Evolutionary conservation across 2,797 vertebrate genomes (phyloP).

Genomic region (Acipenser oxyrinchus): DNA sequence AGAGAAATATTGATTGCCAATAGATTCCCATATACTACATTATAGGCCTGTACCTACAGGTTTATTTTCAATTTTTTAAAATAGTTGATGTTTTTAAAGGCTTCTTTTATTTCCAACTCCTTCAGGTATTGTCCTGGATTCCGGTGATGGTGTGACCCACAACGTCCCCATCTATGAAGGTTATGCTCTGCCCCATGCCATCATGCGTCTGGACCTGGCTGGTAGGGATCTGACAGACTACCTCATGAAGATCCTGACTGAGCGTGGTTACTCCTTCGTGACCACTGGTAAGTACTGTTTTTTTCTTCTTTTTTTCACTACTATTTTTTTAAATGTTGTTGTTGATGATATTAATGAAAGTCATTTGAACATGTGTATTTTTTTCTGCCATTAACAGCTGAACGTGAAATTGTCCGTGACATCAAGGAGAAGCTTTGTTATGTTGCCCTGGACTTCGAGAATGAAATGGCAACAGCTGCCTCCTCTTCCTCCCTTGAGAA

Average conservation of each 20-base stretch:
- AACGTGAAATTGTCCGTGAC: constrained; percentile 67
- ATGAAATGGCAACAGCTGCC: constrained; percentile 69
- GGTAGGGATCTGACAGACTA: constrained; percentile 60
- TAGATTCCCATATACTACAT: too few relatives aligned
- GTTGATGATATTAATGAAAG: not conserved
- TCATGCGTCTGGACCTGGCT: constrained; percentile 56
- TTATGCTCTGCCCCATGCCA: constrained; percentile 57
- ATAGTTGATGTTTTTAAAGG: not conserved
- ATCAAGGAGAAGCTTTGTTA: constrained; percentile 72
- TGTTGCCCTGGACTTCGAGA: constrained; percentile 69
- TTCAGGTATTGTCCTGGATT: constrained; percentile 57
- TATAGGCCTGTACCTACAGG: too few relatives aligned
- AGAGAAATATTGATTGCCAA: too few relatives aligned
- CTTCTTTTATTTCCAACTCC: not conserved
- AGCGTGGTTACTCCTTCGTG: constrained; percentile 58
- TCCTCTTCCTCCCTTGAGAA: constrained; percentile 72
- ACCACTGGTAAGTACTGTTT: constrained; percentile 41
- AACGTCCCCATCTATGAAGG: constrained; percentile 59
- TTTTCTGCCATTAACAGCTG: constrained; percentile 42
- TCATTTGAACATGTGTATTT: not conserved
- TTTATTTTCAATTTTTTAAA: too few relatives aligned
- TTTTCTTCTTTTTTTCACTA: not conserved
- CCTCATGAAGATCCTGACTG: constrained; percentile 62
- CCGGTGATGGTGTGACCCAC: constrained; percentile 58
- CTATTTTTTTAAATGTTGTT: not conserved